Percentiles rank a stretch among this genome's conserved stretches.
These are phyloP conservation scores for Elephas maximus DNA, from an alignment of 2,113 vertebrate genomes.

Conservation along the genomic window DNA sequence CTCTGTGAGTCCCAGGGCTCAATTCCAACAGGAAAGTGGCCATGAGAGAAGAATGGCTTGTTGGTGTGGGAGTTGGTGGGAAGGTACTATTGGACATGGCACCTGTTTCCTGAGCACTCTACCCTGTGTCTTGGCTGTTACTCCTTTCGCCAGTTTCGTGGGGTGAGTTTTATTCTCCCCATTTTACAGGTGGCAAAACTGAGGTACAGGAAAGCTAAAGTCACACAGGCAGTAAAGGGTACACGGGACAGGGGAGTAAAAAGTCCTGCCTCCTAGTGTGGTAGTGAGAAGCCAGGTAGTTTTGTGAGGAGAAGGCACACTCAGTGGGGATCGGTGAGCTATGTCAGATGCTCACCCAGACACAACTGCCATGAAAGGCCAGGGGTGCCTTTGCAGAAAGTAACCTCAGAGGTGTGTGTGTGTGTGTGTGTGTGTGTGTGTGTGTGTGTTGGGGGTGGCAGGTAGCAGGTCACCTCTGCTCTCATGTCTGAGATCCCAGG, in stretches of 20 bases:
- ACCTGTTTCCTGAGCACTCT: background rate
- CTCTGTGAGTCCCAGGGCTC: background rate
- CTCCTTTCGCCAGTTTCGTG: background rate
- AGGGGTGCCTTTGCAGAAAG: background rate
- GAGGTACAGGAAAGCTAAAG: background rate
- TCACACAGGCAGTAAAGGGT: background rate
- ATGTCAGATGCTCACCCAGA: background rate
- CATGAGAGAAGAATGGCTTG: background rate
- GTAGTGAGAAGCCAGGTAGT: background rate
- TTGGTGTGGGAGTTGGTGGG: background rate
- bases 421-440: background rate
- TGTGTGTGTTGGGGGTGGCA: background rate
- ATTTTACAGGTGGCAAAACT: background rate
- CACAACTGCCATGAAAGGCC: background rate
- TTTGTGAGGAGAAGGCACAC: background rate
- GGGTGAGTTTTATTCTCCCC: background rate
- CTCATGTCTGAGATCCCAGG: background rate
- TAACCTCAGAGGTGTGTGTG: background rate
- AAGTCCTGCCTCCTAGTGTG: background rate
- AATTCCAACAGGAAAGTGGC: background rate
- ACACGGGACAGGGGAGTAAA: too few species aligned
- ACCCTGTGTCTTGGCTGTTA: background rate
- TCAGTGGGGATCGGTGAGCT: background rate
- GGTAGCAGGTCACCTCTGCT: too few species aligned
- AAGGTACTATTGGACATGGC: accelerated